Conservation (phyloP, 2,113 vertebrate species). For the Lipotes vexillifer region DNA sequence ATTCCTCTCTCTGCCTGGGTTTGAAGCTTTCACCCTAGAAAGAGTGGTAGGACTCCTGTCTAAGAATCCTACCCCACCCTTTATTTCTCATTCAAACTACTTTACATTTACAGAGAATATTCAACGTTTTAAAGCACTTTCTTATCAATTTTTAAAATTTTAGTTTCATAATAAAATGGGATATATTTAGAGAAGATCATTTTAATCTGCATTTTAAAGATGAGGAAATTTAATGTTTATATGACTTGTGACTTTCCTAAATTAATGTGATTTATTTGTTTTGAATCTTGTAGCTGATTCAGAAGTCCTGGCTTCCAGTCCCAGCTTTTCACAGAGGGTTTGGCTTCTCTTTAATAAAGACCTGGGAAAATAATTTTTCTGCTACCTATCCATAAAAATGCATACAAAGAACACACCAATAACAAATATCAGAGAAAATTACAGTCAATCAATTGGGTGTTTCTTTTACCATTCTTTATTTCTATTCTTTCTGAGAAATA, state of each 20-base stretch:
- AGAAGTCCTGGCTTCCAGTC: not conserved
- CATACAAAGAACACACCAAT: constrained; percentile 67
- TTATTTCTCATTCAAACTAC: not conserved
- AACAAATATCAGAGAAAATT: constrained; percentile 70
- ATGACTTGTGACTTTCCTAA: not conserved
- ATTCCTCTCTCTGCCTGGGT: not conserved
- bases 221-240: not conserved
- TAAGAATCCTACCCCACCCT: constrained; percentile 28
- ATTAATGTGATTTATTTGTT: constrained; percentile 25
- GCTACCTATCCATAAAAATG: constrained; percentile 64
- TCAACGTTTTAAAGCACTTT: constrained; percentile 65
- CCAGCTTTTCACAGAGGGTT: not conserved
- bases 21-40: constrained; percentile 21
- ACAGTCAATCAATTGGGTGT: not conserved
- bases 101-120: constrained; percentile 58
- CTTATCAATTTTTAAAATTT: not conserved
- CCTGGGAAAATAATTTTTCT: constrained; percentile 39
- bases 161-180: not conserved
- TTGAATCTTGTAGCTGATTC: not conserved
- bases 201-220: constrained; percentile 1
- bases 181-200: constrained; percentile 12
- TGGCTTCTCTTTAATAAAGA: constrained; percentile 22
- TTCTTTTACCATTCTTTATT: constrained; percentile 55
- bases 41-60: not conserved
- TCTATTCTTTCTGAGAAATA: constrained; percentile 48